Conservation (phyloP, 2,113 vertebrate genomes). For the Onychorhynchus coronatus region DNA sequence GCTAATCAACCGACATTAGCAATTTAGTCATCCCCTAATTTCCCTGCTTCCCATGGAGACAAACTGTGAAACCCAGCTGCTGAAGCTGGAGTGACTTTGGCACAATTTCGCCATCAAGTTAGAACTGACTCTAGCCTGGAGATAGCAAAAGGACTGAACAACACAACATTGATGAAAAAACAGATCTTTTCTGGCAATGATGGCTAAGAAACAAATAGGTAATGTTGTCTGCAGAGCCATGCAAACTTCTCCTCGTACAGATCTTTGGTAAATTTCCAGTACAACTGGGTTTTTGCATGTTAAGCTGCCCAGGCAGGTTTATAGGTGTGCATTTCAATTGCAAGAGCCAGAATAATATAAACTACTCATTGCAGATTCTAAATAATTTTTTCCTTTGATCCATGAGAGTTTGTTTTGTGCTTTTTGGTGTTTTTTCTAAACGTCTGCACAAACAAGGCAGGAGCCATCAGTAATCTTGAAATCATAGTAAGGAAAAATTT, state of each 20-base stretch:
- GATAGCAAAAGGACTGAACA: neutral
- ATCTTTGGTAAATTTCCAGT: neutral
- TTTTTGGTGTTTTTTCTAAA: neutral
- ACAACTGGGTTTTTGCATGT: neutral
- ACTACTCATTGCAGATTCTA: neutral
- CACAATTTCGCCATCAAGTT: neutral
- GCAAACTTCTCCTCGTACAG: neutral
- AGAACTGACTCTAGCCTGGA: neutral
- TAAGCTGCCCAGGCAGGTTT: neutral
- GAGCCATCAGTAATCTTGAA: neutral
- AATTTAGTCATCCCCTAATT: neutral
- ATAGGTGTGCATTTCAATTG: neutral
- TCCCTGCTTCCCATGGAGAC: neutral
- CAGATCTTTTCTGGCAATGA: neutral
- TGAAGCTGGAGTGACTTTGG: neutral
- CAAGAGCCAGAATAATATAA: neutral
- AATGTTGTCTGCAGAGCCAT: neutral
- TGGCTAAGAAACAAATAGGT: neutral
- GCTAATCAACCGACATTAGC: neutral
- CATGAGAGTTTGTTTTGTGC: neutral
- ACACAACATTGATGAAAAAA: neutral
- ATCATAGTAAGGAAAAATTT: neutral
- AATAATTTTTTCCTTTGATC: neutral
- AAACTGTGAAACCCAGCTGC: neutral
- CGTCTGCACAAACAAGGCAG: neutral